Evolutionary conservation across 2,888 invertebrate species (phyloP).

Genomic region (Strigamia maritima): DNA sequence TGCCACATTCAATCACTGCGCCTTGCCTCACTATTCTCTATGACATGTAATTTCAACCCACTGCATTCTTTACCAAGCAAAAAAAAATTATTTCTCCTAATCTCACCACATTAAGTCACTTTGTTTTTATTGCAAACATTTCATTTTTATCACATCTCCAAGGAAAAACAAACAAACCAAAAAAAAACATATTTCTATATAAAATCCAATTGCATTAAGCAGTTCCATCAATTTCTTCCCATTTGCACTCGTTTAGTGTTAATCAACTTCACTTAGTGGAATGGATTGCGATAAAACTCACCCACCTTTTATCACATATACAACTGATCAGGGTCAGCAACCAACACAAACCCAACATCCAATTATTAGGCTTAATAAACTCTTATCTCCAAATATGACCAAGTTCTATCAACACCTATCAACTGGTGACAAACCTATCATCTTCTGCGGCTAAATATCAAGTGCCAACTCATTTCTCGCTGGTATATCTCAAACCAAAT

Average conservation of each 20-base stretch:
- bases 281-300: conserved; percentile 19
- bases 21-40: conserved; percentile 1
- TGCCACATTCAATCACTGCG: conserved; percentile 15
- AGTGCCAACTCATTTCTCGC: neutral
- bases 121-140: conserved; percentile 4
- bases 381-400: conserved; percentile 19
- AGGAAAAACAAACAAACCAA: neutral
- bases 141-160: neutral
- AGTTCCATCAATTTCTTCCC: conserved; percentile 16
- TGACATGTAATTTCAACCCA: conserved; percentile 15
- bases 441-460: neutral
- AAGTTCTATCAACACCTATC: neutral
- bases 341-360: conserved; percentile 23
- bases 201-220: conserved; percentile 23
- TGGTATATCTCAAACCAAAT: too few relatives aligned
- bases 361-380: conserved; percentile 15
- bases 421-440: conserved; percentile 1
- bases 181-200: neutral
- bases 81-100: conserved; percentile 14
- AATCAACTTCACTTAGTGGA: conserved; percentile 20
- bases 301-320: conserved; percentile 15
- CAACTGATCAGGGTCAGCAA: neutral
- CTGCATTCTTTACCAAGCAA: neutral
- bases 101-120: neutral
- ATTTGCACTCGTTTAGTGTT: conserved; percentile 23